These are phyloP conservation scores for Proctacanthus coquilletti DNA, from an alignment of 1,140 invertebrate species.

Conservation along the genomic window DNA sequence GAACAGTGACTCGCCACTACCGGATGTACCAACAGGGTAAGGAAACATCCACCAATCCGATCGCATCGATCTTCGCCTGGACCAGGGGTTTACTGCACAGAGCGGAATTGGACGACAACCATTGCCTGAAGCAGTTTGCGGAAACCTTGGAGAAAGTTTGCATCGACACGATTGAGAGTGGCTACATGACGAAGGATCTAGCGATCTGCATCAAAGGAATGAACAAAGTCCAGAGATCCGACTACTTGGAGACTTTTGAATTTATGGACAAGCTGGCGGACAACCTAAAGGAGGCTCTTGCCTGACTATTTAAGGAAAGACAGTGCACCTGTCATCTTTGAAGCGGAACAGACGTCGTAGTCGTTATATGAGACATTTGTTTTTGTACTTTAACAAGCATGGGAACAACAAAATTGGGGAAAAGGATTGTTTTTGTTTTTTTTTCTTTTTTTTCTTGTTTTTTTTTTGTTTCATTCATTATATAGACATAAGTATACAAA, in stretches of 20 bases:
- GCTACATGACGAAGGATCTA: constrained; percentile 97
- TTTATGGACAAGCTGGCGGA: constrained; percentile 93
- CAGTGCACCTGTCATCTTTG: too few species aligned
- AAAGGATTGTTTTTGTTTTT: too few species aligned
- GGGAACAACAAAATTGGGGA: too few species aligned
- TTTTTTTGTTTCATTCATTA: too few species aligned
- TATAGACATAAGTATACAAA: too few species aligned
- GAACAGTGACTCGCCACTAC: constrained; percentile 92
- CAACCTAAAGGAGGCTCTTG: constrained; percentile 64
- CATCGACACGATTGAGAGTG: constrained; percentile 85
- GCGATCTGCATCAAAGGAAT: constrained; percentile 96
- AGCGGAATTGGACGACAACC: constrained; percentile 83
- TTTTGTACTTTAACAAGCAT: too few species aligned
- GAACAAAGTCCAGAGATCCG: constrained; percentile 60
- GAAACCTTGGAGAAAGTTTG: constrained; percentile 78
- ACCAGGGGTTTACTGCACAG: constrained; percentile 81
- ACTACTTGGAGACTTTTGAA: constrained; percentile 96
- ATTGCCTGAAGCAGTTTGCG: constrained; percentile 57
- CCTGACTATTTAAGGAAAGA: not conserved
- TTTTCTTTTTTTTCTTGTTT: too few species aligned
- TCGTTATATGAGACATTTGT: too few species aligned
- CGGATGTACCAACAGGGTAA: constrained; percentile 87
- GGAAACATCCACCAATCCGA: constrained; percentile 95
- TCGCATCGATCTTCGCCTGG: constrained; percentile 99
- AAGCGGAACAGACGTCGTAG: too few species aligned